Base-by-base conservation (phyloP, 2,797 vertebrate genomes). In the Rhinatrema bivittatum region DNA sequence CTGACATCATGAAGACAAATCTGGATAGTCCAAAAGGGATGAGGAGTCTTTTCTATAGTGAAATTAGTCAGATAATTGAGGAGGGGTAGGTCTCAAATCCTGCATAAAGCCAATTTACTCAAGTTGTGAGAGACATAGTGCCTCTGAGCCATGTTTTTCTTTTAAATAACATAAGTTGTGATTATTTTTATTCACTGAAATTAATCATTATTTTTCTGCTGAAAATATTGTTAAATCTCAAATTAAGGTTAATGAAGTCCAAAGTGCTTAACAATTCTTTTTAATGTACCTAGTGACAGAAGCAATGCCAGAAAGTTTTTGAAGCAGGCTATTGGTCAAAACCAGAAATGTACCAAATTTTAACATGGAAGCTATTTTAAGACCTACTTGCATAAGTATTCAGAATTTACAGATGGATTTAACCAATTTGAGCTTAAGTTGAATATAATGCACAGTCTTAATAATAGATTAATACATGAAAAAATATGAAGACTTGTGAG, bases 391-490 rank as follows among this genome's bases (percentile, higher is more conserved):
- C 68, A 70, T 70, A 63, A 80, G 67, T 79, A 72, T 81, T 82
- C 78, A 77, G 66, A 70, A n/a, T n/a, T n/a, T n/a, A 78, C 68
- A 79, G 75, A 71, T 55, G 65, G 69, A 70, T 76, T 81, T 79
- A 81, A 82, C 82, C 81, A 81, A 79, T 80, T 82, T 81, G 71
- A 75, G 71, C 80, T 76, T 80, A 81, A 70, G 70, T 79, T 78
- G 70, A 73, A 63, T 73, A 70, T 70, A 67, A 76, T 70, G 75
- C 74, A 73, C 51, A 57, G 65, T 36, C 83, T 84, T 81, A 86
- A 84, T 86, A 85, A 86, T 86, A 85, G 75, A 86, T 84, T 84
- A 86, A 79, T 80, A 69, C 68, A 76, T 62, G 66, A 74, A 78
- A 82, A 82, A 82, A 73, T 84, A 78, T 76, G 74, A 82, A 84